Evolutionary conservation across 2,113 vertebrate species (phyloP).

Genomic region (Lasiurus borealis): DNA sequence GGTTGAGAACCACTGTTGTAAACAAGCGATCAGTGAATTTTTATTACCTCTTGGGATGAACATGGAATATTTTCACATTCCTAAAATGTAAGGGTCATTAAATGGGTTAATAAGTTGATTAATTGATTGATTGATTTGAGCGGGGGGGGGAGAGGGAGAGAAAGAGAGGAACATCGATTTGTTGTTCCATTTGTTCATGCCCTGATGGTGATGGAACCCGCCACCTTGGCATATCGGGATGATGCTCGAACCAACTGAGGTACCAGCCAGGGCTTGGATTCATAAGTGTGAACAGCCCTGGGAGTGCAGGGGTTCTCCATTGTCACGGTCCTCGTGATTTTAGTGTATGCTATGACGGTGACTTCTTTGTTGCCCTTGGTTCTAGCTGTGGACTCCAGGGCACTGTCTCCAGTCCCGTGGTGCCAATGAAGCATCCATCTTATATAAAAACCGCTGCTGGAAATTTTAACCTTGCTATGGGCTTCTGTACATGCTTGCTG

Average conservation of each 20-base stretch:
- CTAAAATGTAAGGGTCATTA: background rate
- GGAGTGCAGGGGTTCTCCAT: background rate
- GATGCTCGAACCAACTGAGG: no score
- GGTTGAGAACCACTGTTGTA: no score
- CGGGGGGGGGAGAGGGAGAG: no score
- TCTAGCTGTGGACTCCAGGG: background rate
- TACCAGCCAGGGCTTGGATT: background rate
- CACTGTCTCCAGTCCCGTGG: background rate
- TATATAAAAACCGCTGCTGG: no score
- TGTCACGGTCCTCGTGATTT: background rate
- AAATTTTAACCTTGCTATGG: no score
- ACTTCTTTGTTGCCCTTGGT: background rate
- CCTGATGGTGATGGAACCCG: no score
- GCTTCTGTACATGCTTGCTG: no score
- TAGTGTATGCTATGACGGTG: background rate
- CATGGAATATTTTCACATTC: background rate
- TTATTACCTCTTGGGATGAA: background rate
- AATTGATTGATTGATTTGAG: no score
- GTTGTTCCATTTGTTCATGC: no score
- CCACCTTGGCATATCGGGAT: no score
- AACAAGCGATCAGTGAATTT: background rate
- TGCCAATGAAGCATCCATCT: no score
- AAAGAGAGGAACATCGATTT: no score
- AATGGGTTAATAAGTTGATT: background rate
- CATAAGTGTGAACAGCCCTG: background rate